phyloP scores from a whole-genome alignment of 1,140 invertebrate genomes.

The Drosophila elegans region DNA sequence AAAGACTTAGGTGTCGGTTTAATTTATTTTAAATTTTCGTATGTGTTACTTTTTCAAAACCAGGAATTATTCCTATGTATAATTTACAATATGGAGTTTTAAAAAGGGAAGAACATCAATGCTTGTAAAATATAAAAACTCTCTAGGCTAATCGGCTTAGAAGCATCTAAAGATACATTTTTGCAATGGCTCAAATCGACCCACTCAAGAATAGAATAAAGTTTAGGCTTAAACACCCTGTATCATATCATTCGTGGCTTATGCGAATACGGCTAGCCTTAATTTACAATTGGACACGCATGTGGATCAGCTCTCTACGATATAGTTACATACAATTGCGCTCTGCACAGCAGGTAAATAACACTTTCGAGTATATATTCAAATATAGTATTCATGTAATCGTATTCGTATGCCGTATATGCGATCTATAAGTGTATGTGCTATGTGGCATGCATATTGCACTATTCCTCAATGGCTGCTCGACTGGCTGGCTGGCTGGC shows the following conservation, averaged over 20 bases:
- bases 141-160: conserved; percentile 4
- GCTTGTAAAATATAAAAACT: background rate
- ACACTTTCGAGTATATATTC: conserved; percentile 82
- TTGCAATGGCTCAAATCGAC: conserved; percentile 10
- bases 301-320: conserved; percentile 77
- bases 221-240: conserved; percentile 60
- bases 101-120: background rate
- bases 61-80: background rate
- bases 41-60: background rate
- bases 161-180: conserved; percentile 5
- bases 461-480: conserved; percentile 77
- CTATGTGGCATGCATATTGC: conserved; percentile 68
- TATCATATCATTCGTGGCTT: conserved; percentile 55
- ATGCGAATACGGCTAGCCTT: conserved; percentile 64
- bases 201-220: conserved; percentile 24
- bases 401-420: conserved; percentile 53
- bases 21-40: background rate
- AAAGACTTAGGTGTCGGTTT: background rate
- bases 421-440: conserved; percentile 49
- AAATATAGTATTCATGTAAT: conserved; percentile 62
- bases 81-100: background rate
- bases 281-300: conserved; percentile 81
- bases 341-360: conserved; percentile 84
- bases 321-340: conserved; percentile 82
- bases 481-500: conserved; percentile 43